Base-by-base conservation (phyloP, 2,797 vertebrate genomes). In the Psittacula echo region DNA sequence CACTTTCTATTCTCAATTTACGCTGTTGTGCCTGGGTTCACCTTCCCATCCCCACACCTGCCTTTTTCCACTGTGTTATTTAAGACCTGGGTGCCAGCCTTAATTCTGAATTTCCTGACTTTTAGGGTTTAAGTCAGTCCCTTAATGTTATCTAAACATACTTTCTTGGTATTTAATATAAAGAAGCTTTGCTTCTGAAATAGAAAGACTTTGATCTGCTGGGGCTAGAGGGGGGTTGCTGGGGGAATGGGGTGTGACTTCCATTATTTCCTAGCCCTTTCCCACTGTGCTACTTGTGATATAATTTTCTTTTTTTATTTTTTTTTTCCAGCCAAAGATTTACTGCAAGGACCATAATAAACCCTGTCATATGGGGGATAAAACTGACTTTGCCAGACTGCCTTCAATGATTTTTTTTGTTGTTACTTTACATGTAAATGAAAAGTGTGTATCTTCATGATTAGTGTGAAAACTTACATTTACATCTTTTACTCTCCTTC, bases 111-210 rank as follows among this genome's bases (percentile, higher is more conserved):
- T 93, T 95, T 97, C 89, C 76, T 97, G 87, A 56, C 53, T 77
- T 96, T 96, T 92, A 90, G 86, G 70, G 89, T 92, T 96, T 93
- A 96, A 96, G 64, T 87, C 90, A 93, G 62, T 86, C 87, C 50
- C 86, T 91, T 96, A 91, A 94, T 84, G 73, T 87, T 97, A 94
- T 93, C 77, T 96, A 96, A 97, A 96, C 67, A 96, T 80, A 91
- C 56, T 86, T 96, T 82, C 70, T 84, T 80, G 53, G 42, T 94
- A 88, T 97, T 97, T 97, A 95, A 96, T 97, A 96, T 96, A 95
- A 95, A 97, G 87, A 97, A 96, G 86, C 91, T 96, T 97, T 96
- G 51, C 79, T 83, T 93, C 91, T 89, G 90, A 96, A 95, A 96
- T 91, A 89, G 71, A 94, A 93, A 81, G 76, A 15, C 96, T 92